Conservation (phyloP, 30 jellyfish, hydroid and myxozoan genomes). For the Aurelia coerulea region DNA sequence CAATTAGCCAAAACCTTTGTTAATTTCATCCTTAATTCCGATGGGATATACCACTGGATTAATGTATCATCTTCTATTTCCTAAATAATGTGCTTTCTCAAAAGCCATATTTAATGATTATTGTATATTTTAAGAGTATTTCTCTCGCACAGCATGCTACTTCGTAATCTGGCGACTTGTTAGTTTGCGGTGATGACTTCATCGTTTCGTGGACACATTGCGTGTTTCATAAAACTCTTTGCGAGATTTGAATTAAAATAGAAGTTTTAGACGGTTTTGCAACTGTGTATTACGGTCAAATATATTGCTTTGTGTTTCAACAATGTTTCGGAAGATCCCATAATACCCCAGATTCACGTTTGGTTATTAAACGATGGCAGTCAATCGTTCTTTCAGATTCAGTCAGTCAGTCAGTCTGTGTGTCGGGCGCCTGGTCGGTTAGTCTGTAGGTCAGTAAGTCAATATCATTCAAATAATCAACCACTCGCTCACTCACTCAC, state of each 20-base stretch:
- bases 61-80: slow-evolving; percentile 19
- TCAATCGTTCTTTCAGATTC: no score
- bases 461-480: no score
- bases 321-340: no score
- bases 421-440: no score
- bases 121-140: slow-evolving; percentile 3
- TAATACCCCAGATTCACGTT: no score
- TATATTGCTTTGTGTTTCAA: slow-evolving; percentile 1
- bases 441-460: no score
- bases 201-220: slow-evolving; percentile 37
- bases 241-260: not conserved
- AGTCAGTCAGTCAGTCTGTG: no score
- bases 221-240: slow-evolving; percentile 9
- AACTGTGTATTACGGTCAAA: not conserved
- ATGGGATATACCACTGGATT: slow-evolving; percentile 14
- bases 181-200: slow-evolving; percentile 6
- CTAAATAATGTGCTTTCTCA: not conserved
- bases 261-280: not conserved
- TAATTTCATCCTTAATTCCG: slow-evolving; percentile 19
- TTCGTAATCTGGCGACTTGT: slow-evolving; percentile 41
- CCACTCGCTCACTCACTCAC: no score
- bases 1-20: slow-evolving; percentile 29
- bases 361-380: no score
- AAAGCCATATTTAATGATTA: not conserved
- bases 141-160: slow-evolving; percentile 30